Percentiles rank a stretch among this genome's conserved stretches.
phyloP scores from a whole-genome alignment of 2,888 invertebrate genomes.

The Callyntrura sp. region DNA sequence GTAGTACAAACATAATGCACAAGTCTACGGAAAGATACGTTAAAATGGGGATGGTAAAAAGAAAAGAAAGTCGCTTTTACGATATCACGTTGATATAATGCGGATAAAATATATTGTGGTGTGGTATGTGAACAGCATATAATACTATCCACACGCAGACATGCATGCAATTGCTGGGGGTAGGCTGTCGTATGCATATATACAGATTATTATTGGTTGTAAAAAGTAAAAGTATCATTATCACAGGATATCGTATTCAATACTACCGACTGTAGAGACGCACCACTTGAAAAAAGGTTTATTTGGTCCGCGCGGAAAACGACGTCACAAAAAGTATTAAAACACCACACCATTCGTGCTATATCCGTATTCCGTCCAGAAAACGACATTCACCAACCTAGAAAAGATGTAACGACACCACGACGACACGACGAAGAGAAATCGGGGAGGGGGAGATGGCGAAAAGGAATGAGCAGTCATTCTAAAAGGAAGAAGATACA shows the following conservation, averaged over 20 bases:
- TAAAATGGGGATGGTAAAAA: slow-evolving; percentile 14
- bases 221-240: slow-evolving; percentile 71
- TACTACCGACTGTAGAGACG: not conserved
- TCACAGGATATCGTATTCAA: slow-evolving; percentile 60
- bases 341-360: slow-evolving; percentile 23
- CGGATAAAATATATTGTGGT: not conserved
- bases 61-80: slow-evolving; percentile 59
- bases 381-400: not conserved
- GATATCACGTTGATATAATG: slow-evolving; percentile 48
- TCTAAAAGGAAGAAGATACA: slow-evolving; percentile 20
- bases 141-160: not conserved
- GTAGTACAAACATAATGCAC: slow-evolving; percentile 23
- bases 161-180: too few species aligned
- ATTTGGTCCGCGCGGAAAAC: slow-evolving; percentile 22
- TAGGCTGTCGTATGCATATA: not conserved
- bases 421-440: slow-evolving; percentile 29
- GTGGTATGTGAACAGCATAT: not conserved
- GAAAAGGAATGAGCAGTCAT: not conserved
- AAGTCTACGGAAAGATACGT: not conserved
- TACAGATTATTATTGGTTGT: slow-evolving; percentile 45
- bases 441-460: not conserved
- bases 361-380: slow-evolving; percentile 13
- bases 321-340: slow-evolving; percentile 38
- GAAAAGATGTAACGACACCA: slow-evolving; percentile 42
- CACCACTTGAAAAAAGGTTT: not conserved